phyloP scores from a whole-genome alignment of 1,140 invertebrate genomes.

The Drosophila biarmipes region DNA sequence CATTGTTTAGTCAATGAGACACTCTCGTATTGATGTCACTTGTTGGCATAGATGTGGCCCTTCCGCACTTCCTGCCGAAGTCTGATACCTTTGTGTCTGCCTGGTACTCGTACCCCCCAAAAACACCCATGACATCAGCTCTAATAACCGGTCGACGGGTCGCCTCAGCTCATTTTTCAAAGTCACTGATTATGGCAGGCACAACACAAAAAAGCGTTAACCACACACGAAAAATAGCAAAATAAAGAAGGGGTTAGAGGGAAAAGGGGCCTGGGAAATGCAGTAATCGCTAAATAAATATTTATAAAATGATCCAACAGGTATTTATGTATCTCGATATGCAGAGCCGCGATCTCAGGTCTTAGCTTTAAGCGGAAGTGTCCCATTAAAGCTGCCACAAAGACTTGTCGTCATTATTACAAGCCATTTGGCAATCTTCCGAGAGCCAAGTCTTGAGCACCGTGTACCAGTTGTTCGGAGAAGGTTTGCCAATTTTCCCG shows the following conservation, averaged over 20 bases:
- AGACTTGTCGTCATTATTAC: slow-evolving; percentile 19
- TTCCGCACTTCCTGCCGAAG: slow-evolving; percentile 48
- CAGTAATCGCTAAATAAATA: slow-evolving; percentile 53
- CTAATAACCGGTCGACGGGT: slow-evolving; percentile 70
- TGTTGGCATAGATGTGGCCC: slow-evolving; percentile 44
- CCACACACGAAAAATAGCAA: slow-evolving; percentile 42
- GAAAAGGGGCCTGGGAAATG: slow-evolving; percentile 18
- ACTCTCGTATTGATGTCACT: slow-evolving; percentile 57
- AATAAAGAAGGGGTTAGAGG: slow-evolving; percentile 44
- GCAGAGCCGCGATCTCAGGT: slow-evolving; percentile 36
- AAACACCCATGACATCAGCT: slow-evolving; percentile 72
- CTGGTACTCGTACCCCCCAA: slow-evolving; percentile 9
- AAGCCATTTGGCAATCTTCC: slow-evolving; percentile 36
- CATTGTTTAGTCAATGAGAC: slow-evolving; percentile 75
- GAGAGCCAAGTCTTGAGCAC: slow-evolving; percentile 7
- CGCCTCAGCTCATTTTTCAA: slow-evolving; percentile 69
- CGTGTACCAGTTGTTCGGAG: slow-evolving; percentile 5
- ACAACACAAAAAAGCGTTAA: slow-evolving; percentile 33
- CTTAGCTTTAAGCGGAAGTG: slow-evolving; percentile 42
- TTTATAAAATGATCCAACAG: slow-evolving; percentile 64
- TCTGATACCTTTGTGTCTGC: slow-evolving; percentile 21
- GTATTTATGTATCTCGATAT: slow-evolving; percentile 25
- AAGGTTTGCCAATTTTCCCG: slow-evolving; percentile 41
- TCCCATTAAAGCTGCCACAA: slow-evolving; percentile 27
- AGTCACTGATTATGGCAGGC: slow-evolving; percentile 59